Evolutionary conservation across 2,113 vertebrate species (phyloP).

Genomic region (human): GRCh38 chr1:52556001-52556500

Average conservation of each 20-base stretch:
- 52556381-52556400: constrained; percentile 1
- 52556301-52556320: not conserved
- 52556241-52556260: not conserved
- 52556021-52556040: no score
- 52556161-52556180: constrained; percentile 21
- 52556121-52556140: no score
- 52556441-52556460: constrained; percentile 11
- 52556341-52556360: constrained; percentile 4
- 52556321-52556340: not conserved
- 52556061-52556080: no score
- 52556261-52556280: not conserved
- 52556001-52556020: no score
- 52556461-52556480: constrained; percentile 1
- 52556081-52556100: no score
- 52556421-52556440: not conserved
- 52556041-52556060: no score
- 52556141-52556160: not conserved
- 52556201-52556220: not conserved
- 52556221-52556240: not conserved
- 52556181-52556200: constrained; percentile 3
- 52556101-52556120: no score
- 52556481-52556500: constrained; percentile 15
- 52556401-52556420: not conserved
- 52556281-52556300: not conserved
- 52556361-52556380: not conserved